Evolutionary conservation across 2,113 vertebrate species (phyloP).

Genomic region (Psilopogon haemacephalus): DNA sequence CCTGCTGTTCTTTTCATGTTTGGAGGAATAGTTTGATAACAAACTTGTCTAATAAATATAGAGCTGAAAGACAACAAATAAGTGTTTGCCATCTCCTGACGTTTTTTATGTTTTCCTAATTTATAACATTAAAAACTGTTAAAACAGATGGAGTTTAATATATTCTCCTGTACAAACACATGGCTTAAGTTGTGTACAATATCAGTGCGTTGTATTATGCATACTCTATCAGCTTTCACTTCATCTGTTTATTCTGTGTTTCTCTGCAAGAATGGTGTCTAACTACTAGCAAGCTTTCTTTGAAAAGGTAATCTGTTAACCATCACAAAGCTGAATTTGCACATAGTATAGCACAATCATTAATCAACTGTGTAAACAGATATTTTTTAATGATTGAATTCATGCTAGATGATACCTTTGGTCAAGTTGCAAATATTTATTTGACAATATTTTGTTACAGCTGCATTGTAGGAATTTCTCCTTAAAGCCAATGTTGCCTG

Average conservation of each 20-base stretch:
- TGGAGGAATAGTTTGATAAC: constrained; percentile 80
- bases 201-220: constrained; percentile 54
- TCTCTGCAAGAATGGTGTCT: not conserved
- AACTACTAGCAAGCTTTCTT: constrained; percentile 5
- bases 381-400: not conserved
- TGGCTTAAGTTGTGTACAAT: constrained; percentile 73
- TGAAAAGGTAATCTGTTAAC: constrained; percentile 15
- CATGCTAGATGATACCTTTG: not conserved
- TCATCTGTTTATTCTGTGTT: not conserved
- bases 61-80: constrained; percentile 76
- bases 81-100: constrained; percentile 64
- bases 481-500: not conserved
- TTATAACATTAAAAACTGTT: constrained; percentile 80
- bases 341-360: not conserved
- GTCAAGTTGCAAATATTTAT: not conserved
- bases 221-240: constrained; percentile 58
- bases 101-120: constrained; percentile 79
- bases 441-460: not conserved
- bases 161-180: constrained; percentile 78
- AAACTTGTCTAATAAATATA: constrained; percentile 78
- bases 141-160: constrained; percentile 81
- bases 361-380: not conserved
- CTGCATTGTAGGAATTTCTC: not conserved
- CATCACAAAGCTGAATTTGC: not conserved
- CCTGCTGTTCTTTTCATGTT: constrained; percentile 82